A percentile compares a stretch with the other conserved stretches of the same genome.
These are phyloP conservation scores for Machimus atricapillus DNA, from an alignment of 2,888 invertebrate species.

Conservation along the genomic window DNA sequence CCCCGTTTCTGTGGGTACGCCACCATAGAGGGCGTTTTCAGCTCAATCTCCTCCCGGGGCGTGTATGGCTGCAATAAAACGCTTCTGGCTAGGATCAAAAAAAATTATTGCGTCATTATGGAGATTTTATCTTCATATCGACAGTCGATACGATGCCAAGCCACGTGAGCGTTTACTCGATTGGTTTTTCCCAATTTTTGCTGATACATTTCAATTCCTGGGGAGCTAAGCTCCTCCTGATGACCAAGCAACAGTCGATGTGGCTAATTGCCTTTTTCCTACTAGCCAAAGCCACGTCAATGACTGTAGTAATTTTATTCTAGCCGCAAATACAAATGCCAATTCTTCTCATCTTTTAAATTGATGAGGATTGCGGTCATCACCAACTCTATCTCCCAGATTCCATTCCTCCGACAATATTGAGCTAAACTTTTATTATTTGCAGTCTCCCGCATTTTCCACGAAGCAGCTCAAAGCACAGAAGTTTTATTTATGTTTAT, in stretches of 20 bases:
- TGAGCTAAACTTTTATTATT: neutral
- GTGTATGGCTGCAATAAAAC: neutral
- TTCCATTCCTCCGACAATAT: neutral
- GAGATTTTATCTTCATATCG: neutral
- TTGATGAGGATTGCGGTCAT: neutral
- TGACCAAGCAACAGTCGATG: neutral
- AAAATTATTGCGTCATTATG: neutral
- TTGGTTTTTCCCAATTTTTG: neutral
- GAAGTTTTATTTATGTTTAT: neutral
- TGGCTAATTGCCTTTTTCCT: neutral
- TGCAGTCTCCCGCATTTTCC: neutral
- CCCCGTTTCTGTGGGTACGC: neutral
- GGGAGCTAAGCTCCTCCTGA: neutral
- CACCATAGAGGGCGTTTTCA: neutral
- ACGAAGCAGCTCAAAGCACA: neutral
- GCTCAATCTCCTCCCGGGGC: neutral
- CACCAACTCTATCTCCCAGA: neutral
- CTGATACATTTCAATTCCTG: neutral
- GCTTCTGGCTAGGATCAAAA: neutral
- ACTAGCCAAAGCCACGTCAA: neutral
- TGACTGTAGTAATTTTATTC: neutral
- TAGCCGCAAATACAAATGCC: neutral
- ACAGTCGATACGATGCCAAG: neutral
- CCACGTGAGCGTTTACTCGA: neutral
- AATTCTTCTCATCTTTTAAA: neutral